Conservation (phyloP, 1,140 invertebrate genomes). For the Neomicropteryx cornuta region DNA sequence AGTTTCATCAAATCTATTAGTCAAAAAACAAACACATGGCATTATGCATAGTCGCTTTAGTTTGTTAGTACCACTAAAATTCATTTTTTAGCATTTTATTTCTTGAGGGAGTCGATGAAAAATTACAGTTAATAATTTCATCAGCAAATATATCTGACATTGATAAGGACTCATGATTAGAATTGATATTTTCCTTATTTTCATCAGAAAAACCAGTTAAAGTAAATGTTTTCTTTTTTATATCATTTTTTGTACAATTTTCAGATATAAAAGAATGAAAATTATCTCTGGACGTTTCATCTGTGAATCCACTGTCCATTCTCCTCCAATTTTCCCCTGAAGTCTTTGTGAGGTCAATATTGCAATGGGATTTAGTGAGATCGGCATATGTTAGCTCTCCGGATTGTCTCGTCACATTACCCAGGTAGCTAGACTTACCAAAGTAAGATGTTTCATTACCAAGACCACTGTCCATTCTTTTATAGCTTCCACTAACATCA, state of each 20-base stretch:
- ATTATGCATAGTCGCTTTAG: no score
- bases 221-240: constrained; percentile 14
- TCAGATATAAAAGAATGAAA: constrained; percentile 24
- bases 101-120: constrained; percentile 36
- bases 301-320: constrained; percentile 36
- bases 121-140: constrained; percentile 36
- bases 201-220: constrained; percentile 24
- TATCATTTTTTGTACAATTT: constrained; percentile 14
- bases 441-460: constrained; percentile 31
- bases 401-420: constrained; percentile 36
- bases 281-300: constrained; percentile 30
- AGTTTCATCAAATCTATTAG: no score
- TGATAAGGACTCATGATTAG: constrained; percentile 26
- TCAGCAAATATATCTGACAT: constrained; percentile 35
- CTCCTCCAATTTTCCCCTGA: constrained; percentile 35
- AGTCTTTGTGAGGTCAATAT: constrained; percentile 28
- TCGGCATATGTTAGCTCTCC: constrained; percentile 31
- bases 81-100: constrained; percentile 24
- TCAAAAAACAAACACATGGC: no score
- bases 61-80: no score
- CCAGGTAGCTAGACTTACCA: constrained; percentile 30
- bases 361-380: constrained; percentile 20
- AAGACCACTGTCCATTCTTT: constrained; percentile 35
- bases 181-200: constrained; percentile 25
- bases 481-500: no score